Evolutionary conservation across 2,797 vertebrate species (phyloP), one percentile per base, ranked within the genome.

Genomic region (Hephaestus fuliginosus): DNA sequence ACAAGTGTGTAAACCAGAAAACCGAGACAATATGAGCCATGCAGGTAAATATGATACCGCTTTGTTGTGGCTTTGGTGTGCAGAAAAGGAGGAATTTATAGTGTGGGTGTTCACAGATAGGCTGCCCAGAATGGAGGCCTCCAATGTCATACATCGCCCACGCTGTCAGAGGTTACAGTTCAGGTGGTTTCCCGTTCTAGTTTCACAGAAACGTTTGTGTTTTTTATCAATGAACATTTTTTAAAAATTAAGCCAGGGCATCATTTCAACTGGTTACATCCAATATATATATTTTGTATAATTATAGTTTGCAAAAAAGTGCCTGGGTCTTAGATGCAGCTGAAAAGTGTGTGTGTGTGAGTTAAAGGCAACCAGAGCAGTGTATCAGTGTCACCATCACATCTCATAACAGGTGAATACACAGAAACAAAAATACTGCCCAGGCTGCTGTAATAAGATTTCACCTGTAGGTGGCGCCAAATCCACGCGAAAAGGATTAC

Each of bases 21-120:
- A 84, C 51, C 14, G 18, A 70, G 75, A 81, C 77, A 76, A 70
- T 57, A 78, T 56, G 55, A 49, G 68, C 36, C 36, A 8, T 39
- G 52, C 82, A 83, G 75, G 86, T 88, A 84, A 83, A 89, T 76
- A 63, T 70, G 81, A 70, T 68, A 56, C 44, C 55, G 73, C 87
- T 92, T 92, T 94, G 86, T 92, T 90, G 83, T 89, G 92, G 86
- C 87, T 95, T 92, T 71, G 70, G 70, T 77, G 90, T 87, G 81
- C 53, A 74, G 71, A 33, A 33, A 85, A 64, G 63, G 71, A 81
- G 60, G 83, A 84, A 80, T 86, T 83, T 82, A 74, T 83, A 80
- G 83, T 70, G 88, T 85, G 80, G 88, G 86, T 57, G 92, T 86
- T 96, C 91, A 92, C 93, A 93, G 88, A 93, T 95, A 86, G 74